Evolutionary conservation across 2,888 invertebrate genomes (phyloP), one percentile per base, ranked within the genome.

Genomic region (Agrilus cyanescens): DNA sequence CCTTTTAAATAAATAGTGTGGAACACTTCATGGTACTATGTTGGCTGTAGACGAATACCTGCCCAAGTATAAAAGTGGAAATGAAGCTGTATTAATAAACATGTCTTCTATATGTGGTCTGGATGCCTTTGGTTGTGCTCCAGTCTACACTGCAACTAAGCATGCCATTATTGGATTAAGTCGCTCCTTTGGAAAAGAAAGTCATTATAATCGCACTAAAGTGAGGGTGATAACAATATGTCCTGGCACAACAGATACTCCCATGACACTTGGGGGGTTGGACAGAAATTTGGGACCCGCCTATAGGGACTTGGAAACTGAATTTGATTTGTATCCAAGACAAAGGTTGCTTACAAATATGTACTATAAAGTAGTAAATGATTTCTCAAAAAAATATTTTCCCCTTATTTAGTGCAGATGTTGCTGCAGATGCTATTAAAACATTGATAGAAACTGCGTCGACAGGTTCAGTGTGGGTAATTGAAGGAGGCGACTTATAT

Each of bases 1-100:
- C 18, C 5, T 12, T 38, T 4, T 16, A 25, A 4, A 15, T 3
- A n/a, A n/a, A 25, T 25, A 68, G 68, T 65, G 61, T 37, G 68
- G 70, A 1, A 63, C 67, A 5, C 57, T 69, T 30, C 60, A 66
- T 10, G 63, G 64, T 2, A 62, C 60, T 14, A 52, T 66, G 34
- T 53, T 72, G 12, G 72, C 63, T 3, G 53, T 72, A 40, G 63
- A 54, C 14, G 46, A 70, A 46, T 64, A 68, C 51, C 62, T 73
- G 58, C 62, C 67, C 25, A 66, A 62, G 41, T 67, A 70, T 52
- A 62, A 59, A 32, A 68, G 69, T 4, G 70, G 69, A 1, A 54
- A 57, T 4, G 71, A 71, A 14, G 72, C 69, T 14, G 59, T 67
- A 7, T 60, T 73, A 16, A 59, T 71, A 10, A 71, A 71, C 50